Evolutionary conservation across 2,888 invertebrate species (phyloP).

Genomic region (Acleris cristana): DNA sequence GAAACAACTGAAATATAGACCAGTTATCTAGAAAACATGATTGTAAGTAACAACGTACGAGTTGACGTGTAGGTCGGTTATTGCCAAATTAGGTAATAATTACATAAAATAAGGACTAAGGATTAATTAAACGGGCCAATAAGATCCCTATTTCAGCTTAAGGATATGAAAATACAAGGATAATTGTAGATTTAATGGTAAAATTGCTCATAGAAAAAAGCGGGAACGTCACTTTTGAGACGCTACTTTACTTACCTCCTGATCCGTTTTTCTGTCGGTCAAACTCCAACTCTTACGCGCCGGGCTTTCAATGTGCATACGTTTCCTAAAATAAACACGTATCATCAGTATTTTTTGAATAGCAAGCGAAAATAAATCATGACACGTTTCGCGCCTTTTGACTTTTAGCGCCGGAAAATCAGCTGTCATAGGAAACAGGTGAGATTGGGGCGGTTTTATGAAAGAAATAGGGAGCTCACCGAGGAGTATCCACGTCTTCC

Average conservation of each 20-base stretch:
- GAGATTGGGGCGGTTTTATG: constrained; percentile 41
- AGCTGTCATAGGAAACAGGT: constrained; percentile 68
- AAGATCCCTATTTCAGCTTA: not conserved
- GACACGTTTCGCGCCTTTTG: constrained; percentile 69
- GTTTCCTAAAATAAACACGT: constrained; percentile 64
- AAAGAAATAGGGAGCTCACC: constrained; percentile 56
- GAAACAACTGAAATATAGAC: too few relatives aligned
- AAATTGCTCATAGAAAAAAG: constrained; percentile 57
- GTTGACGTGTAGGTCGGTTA: too few relatives aligned
- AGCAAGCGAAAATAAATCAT: constrained; percentile 39
- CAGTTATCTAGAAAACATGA: too few relatives aligned
- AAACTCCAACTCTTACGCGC: constrained; percentile 75
- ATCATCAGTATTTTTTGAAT: constrained; percentile 36
- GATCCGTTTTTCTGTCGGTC: constrained; percentile 73
- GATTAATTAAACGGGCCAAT: not conserved
- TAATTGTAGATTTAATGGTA: constrained; percentile 39
- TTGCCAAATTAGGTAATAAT: too few relatives aligned
- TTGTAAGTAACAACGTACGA: too few relatives aligned
- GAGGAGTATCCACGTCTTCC: constrained; percentile 63
- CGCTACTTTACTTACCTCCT: constrained; percentile 59
- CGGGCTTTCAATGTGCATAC: constrained; percentile 60
- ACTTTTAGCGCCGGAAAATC: constrained; percentile 77
- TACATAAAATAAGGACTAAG: too few relatives aligned
- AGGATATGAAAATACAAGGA: not conserved
- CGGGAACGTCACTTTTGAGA: constrained; percentile 52